Conservation (phyloP, 2,113 vertebrate genomes). For the Chloroceryle aenea region DNA sequence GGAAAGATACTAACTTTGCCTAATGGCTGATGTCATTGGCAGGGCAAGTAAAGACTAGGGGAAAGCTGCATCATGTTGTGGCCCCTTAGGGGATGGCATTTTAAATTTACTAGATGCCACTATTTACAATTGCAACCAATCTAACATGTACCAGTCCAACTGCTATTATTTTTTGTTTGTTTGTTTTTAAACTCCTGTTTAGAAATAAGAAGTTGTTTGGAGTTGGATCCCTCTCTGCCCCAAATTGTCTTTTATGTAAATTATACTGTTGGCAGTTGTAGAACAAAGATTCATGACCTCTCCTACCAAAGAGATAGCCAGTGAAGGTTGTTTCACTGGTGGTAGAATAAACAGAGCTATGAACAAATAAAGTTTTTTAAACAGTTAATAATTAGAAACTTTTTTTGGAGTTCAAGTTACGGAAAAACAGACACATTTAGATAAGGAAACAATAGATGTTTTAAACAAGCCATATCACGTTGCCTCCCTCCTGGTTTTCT, state of each 20-base stretch:
- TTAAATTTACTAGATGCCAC: not conserved
- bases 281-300: not conserved
- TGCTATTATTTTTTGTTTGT: not conserved
- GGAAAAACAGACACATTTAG: not conserved
- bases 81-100: not conserved
- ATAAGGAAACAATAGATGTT: not conserved
- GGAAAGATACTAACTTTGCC: not conserved
- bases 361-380: not conserved
- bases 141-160: not conserved
- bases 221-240: fast-evolving
- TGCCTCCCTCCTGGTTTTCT: too few species aligned
- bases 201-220: not conserved
- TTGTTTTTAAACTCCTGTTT: not conserved
- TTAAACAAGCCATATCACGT: not conserved
- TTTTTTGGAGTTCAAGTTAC: not conserved
- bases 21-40: fast-evolving
- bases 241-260: not conserved
- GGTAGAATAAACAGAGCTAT: not conserved
- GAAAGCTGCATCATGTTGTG: not conserved
- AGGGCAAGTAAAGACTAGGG: not conserved
- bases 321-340: not conserved
- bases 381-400: not conserved
- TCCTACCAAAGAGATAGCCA: not conserved
- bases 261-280: not conserved
- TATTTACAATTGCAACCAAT: not conserved